phyloP scores from a whole-genome alignment of 1,140 invertebrate species.

The Procambarus clarkii region DNA sequence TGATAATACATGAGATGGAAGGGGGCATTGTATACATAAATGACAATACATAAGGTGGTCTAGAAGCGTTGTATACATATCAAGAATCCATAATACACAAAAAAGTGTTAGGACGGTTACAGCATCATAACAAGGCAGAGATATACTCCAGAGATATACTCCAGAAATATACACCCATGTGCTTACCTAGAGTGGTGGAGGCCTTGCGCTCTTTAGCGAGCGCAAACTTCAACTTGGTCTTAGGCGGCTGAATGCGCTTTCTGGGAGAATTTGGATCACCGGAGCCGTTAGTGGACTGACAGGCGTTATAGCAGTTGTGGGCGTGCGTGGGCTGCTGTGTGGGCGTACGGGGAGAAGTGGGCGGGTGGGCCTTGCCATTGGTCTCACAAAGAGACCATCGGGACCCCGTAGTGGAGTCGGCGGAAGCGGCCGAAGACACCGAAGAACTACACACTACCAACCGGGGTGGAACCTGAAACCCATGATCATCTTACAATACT shows the following conservation, averaged over 20 bases:
- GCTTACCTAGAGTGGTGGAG: conserved; percentile 51
- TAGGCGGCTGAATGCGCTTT: conserved; percentile 22
- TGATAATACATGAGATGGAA: too few species aligned
- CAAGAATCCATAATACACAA: too few species aligned
- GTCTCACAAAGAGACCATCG: conserved; percentile 56
- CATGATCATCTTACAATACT: too few species aligned
- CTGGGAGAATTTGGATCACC: neutral
- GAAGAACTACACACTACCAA: conserved; percentile 45
- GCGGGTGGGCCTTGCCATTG: conserved; percentile 53
- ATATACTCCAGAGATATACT: too few species aligned
- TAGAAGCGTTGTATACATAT: too few species aligned
- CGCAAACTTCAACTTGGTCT: conserved; percentile 49
- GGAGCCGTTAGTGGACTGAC: conserved; percentile 1
- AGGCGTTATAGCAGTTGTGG: conserved; percentile 41
- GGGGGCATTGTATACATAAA: too few species aligned
- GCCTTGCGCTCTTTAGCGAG: conserved; percentile 57
- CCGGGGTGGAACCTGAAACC: conserved; percentile 42
- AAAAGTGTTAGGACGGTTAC: too few species aligned
- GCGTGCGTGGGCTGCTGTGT: conserved; percentile 7
- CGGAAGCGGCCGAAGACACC: conserved; percentile 51
- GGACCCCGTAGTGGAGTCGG: conserved; percentile 45
- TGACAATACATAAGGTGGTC: too few species aligned
- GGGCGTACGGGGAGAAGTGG: conserved; percentile 21
- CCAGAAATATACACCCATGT: too few species aligned
- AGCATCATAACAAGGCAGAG: too few species aligned